A percentile compares a stretch with the other conserved stretches of the same genome.
Evolutionary conservation across 2,113 vertebrate species (phyloP).

Genomic region (Hippocampus guttulatus): DNA sequence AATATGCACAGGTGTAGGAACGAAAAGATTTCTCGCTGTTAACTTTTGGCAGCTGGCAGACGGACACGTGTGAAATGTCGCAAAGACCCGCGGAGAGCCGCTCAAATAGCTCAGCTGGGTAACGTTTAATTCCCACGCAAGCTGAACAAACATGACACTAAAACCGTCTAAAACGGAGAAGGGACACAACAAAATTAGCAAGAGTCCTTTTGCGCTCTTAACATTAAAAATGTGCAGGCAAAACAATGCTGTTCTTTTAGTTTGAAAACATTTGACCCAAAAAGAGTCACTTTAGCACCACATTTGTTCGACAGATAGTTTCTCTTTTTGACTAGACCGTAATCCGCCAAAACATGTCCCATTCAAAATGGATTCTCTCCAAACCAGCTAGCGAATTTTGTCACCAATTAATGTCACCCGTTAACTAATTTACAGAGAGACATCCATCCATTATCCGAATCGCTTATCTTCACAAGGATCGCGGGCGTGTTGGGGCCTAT

Average conservation of each 20-base stretch:
- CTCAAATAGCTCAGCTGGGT: slow-evolving; percentile 52
- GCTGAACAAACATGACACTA: slow-evolving; percentile 55
- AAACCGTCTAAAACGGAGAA: background rate
- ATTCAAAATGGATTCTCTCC: background rate
- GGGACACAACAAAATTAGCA: background rate
- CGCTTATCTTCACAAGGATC: no score
- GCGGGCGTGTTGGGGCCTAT: no score
- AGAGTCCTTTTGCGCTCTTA: background rate
- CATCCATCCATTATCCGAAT: no score
- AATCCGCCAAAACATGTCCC: no score
- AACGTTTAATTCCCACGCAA: slow-evolving; percentile 57
- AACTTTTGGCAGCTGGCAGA: slow-evolving; percentile 29
- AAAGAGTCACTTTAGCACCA: background rate
- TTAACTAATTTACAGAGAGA: background rate
- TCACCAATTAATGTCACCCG: no score
- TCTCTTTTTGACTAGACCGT: no score
- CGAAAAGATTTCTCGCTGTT: background rate
- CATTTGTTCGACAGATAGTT: no score
- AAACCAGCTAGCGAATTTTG: background rate
- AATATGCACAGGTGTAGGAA: background rate
- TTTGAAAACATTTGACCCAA: background rate
- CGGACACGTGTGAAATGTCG: slow-evolving; percentile 61
- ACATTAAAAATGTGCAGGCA: background rate
- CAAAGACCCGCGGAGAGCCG: slow-evolving; percentile 55
- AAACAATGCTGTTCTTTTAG: no score